Percentiles rank a stretch among this genome's conserved stretches.
These are phyloP conservation scores for Chiropotes sagulatus DNA, from an alignment of 2,797 vertebrate species.

Conservation along the genomic window DNA sequence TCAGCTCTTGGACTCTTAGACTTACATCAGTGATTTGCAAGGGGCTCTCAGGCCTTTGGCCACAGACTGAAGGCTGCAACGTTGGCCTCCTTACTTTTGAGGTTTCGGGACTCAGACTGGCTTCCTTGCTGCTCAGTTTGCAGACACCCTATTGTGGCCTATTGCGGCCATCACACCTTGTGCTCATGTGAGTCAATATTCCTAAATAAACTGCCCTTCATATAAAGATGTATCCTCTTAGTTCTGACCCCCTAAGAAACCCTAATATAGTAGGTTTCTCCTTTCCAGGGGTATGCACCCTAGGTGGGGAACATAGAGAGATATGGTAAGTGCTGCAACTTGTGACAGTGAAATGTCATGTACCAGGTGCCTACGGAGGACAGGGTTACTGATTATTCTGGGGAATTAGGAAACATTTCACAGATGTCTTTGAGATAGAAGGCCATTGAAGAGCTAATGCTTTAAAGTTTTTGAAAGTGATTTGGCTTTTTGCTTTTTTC, in stretches of 20 bases:
- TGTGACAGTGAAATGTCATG: background rate
- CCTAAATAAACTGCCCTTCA: background rate
- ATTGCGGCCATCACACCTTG: background rate
- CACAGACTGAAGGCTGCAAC: background rate
- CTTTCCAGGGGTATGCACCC: background rate
- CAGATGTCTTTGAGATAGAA: background rate
- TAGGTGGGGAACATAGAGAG: background rate
- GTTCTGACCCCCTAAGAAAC: background rate
- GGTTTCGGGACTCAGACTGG: background rate
- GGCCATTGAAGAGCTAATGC: background rate
- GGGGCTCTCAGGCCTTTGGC: background rate
- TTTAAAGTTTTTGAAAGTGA: slow-evolving; percentile 17
- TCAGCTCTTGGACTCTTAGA: background rate
- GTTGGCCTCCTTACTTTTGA: background rate
- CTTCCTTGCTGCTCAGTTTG: background rate
- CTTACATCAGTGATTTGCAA: background rate
- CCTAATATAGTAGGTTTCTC: background rate
- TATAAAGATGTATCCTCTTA: background rate
- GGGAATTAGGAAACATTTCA: background rate
- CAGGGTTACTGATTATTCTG: too few species aligned
- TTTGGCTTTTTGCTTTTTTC: background rate
- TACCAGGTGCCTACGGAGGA: background rate
- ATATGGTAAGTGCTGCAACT: fast-evolving
- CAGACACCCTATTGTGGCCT: background rate
- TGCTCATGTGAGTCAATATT: background rate